Evolutionary conservation across 2,113 vertebrate species (phyloP).

Genomic region (Ancistrus triradiatus): DNA sequence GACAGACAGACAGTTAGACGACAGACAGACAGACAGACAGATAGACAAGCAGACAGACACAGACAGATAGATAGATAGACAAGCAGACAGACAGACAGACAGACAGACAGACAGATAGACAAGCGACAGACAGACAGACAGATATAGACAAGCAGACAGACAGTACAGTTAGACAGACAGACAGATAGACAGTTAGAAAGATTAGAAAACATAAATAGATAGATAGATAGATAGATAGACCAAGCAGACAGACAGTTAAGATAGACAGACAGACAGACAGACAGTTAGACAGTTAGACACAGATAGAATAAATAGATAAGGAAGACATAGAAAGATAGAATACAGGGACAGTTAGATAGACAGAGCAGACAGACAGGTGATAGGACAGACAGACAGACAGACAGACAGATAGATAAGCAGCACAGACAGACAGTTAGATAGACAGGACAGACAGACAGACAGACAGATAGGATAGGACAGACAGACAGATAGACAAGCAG

Average conservation of each 20-base stretch:
- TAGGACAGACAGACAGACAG: no score
- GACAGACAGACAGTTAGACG: slow-evolving; percentile 16
- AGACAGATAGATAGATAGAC: neutral
- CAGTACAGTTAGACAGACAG: slow-evolving; percentile 1
- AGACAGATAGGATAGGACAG: slow-evolving; percentile 19
- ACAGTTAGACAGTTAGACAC: slow-evolving; percentile 24
- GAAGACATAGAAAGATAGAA: no score
- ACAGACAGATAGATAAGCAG: slow-evolving; percentile 25
- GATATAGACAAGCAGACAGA: slow-evolving; percentile 18
- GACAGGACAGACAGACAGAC: slow-evolving; percentile 28
- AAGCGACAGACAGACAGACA: no score
- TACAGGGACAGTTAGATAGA: slow-evolving; percentile 7
- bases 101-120: slow-evolving; percentile 28
- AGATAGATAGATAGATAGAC: no score
- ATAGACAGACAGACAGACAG: slow-evolving; percentile 31
- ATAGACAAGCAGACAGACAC: slow-evolving; percentile 5
- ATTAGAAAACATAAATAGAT: no score
- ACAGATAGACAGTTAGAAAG: no score
- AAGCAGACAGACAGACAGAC: slow-evolving; percentile 16
- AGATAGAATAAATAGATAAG: no score
- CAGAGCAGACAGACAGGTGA: neutral
- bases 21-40: slow-evolving; percentile 8
- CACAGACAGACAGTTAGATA: slow-evolving; percentile 23
- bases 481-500: slow-evolving; percentile 15
- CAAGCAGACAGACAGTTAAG: slow-evolving; percentile 3